Evolutionary conservation across 2,888 invertebrate species (phyloP).

Genomic region (Mongoloraphidia duomilia): DNA sequence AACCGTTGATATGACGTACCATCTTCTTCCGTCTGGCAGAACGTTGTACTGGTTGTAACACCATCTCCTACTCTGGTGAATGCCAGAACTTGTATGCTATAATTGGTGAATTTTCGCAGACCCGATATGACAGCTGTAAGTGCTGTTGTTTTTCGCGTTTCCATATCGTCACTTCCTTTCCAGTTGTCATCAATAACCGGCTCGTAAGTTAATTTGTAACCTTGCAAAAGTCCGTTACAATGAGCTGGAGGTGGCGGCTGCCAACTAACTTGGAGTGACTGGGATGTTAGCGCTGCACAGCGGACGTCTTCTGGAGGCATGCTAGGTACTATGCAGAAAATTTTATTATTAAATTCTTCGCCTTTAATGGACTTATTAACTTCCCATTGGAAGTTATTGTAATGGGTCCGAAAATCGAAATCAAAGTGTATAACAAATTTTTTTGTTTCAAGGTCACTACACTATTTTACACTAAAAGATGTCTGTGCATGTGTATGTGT

Average conservation of each 20-base stretch:
- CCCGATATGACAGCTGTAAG: constrained; percentile 54
- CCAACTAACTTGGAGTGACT: constrained; percentile 67
- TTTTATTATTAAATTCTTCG: neutral
- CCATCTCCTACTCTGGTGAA: constrained; percentile 69
- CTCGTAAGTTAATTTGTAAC: constrained; percentile 57
- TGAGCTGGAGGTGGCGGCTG: constrained; percentile 59
- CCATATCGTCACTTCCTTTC: constrained; percentile 37
- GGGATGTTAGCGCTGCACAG: constrained; percentile 58
- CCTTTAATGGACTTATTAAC: too few relatives aligned
- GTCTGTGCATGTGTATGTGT: neutral
- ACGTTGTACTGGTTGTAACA: constrained; percentile 46
- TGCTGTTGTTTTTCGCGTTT: constrained; percentile 50
- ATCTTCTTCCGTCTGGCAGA: constrained; percentile 66
- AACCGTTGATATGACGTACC: constrained; percentile 30
- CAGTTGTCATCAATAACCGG: constrained; percentile 43
- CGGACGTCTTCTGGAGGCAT: constrained; percentile 64
- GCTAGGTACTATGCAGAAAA: constrained; percentile 46
- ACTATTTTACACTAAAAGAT: neutral
- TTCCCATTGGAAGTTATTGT: too few relatives aligned
- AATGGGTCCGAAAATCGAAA: too few relatives aligned
- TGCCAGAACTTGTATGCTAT: constrained; percentile 65
- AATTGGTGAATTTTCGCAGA: constrained; percentile 63
- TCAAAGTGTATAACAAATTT: too few relatives aligned
- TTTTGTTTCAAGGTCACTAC: too few relatives aligned
- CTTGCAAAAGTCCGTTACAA: constrained; percentile 62